These are phyloP conservation scores for Caenorhabditis japonica DNA, from an alignment of 2,888 invertebrate genomes.

Conservation along the genomic window DNA sequence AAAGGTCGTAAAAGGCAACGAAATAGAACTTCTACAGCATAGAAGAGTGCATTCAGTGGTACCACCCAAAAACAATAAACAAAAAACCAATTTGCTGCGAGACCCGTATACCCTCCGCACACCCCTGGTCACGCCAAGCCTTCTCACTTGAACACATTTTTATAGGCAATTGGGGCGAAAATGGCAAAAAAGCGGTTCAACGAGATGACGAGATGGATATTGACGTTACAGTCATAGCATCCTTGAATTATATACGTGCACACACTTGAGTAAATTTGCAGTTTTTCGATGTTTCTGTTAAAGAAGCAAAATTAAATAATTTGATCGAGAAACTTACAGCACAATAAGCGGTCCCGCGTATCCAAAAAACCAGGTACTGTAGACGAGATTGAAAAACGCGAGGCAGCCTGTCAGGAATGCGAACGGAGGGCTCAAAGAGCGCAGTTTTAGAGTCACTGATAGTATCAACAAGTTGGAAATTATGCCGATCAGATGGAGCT, in stretches of 20 bases:
- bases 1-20: too few species aligned
- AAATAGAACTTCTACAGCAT: too few species aligned
- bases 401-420: conserved; percentile 1
- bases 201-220: background rate
- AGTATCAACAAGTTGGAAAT: conserved; percentile 10
- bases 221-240: background rate
- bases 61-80: too few species aligned
- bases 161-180: background rate
- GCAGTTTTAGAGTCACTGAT: background rate
- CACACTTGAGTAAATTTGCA: background rate
- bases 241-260: background rate
- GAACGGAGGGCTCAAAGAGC: conserved; percentile 10
- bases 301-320: too few species aligned
- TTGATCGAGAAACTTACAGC: background rate
- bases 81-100: too few species aligned
- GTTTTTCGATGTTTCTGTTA: background rate
- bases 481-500: conserved; percentile 3
- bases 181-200: background rate
- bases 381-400: background rate
- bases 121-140: background rate
- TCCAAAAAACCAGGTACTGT: background rate
- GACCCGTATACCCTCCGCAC: too few species aligned
- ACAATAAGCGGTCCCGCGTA: background rate
- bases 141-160: background rate
- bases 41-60: too few species aligned